Evolutionary conservation across 1,140 invertebrate genomes (phyloP), one percentile per base, ranked within the genome.

Genomic region (Euborellia annulipes): DNA sequence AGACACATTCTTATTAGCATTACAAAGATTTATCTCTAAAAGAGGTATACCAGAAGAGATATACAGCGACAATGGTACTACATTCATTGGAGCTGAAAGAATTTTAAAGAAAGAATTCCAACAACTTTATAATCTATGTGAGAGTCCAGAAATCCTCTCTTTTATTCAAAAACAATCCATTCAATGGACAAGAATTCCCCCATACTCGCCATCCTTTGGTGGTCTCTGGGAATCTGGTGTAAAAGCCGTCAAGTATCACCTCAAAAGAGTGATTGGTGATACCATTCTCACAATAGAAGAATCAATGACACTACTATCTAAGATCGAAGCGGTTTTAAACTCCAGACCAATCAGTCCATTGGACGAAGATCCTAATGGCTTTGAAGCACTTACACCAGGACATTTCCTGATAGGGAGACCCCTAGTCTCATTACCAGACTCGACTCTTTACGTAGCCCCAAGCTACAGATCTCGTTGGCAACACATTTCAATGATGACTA

Each of bases 191-290:
- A 58, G 59, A 38, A 58, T 40, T 14, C 56, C 54, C n/a, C 57
- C 60, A 8, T 6, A 14, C 23, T 45, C 50, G 2, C 52, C 56
- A 0, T 50, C 59, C 39, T 51, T 56, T 20, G 56, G 58, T 16
- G 55, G 58, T 17, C 30, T 52, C 16, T 63, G 56, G 56, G 54
- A 55, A 51, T 48, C 56, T n/a, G 52, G 43, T 1, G 56, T 65
- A 0, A 54, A 58, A 27, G 49, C 54, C 1, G 45, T 54, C 0
- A 58, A 60, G 45, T 38, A 51, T 14, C 50, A 56, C 27, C 22
- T 61, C 6, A 21, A 32, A 13, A 32, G 41, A 1, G 37, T 54
- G 1, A 27, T 51, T 7, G 46, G 46, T 7, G 36, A 53, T 23
- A n/a, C 17, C 2, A n/a, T 37, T n/a, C 43, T 54, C 8, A 54